Percentiles rank a stretch among this genome's conserved stretches.
Conservation (phyloP, 2,888 invertebrate genomes). For the Buathra laborator region DNA sequence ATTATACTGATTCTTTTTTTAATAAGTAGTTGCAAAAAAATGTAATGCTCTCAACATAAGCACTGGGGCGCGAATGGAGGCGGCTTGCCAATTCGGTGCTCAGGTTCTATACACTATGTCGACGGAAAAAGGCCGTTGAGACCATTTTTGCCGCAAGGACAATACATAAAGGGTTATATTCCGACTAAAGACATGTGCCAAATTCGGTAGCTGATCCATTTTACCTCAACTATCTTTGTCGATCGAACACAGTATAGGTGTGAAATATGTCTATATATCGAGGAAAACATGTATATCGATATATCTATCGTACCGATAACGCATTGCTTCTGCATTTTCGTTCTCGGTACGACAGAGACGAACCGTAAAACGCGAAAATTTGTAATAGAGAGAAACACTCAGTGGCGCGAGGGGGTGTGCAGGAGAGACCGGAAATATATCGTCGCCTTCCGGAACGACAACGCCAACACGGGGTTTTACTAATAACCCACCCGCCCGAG, state of each 20-base stretch:
- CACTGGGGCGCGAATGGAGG: too few species aligned
- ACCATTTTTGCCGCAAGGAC: background rate
- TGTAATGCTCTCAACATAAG: too few species aligned
- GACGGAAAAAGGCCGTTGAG: background rate
- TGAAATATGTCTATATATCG: constrained; percentile 26
- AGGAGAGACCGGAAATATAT: constrained; percentile 78
- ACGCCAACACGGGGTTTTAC: constrained; percentile 80
- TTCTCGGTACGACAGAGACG: constrained; percentile 49
- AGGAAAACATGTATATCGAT: background rate
- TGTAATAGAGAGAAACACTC: constrained; percentile 82
- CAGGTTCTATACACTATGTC: background rate
- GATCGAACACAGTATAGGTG: background rate
- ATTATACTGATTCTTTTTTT: too few species aligned
- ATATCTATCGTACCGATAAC: constrained; percentile 12
- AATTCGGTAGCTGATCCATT: background rate
- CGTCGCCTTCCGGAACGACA: constrained; percentile 83
- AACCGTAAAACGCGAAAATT: constrained; percentile 79
- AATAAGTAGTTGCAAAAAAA: too few species aligned
- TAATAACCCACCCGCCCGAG: constrained; percentile 80
- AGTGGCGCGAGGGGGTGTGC: constrained; percentile 59
- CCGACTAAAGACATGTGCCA: background rate
- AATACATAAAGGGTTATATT: background rate
- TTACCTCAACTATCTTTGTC: background rate
- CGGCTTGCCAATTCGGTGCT: background rate
- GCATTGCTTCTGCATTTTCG: constrained; percentile 42